These are phyloP conservation scores for Thermophis baileyi DNA, from an alignment of 2,113 vertebrate species.

Conservation along the genomic window DNA sequence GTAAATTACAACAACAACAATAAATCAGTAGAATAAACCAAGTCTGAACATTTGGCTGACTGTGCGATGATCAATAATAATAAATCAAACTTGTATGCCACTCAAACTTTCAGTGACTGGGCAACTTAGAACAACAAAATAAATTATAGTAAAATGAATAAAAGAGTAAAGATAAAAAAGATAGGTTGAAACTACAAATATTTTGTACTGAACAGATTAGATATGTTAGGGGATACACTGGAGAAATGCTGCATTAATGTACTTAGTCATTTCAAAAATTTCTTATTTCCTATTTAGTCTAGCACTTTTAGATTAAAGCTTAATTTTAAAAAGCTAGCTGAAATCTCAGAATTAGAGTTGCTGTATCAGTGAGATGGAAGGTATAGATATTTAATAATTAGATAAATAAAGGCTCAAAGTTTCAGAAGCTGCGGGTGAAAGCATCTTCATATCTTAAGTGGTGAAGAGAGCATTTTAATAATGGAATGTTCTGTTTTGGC, in stretches of 20 bases:
- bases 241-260: background rate
- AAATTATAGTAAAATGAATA: background rate
- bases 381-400: background rate
- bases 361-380: background rate
- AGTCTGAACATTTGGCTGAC: too few species aligned
- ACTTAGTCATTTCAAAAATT: background rate
- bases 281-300: background rate
- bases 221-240: too few species aligned
- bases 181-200: background rate
- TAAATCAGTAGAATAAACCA: too few species aligned
- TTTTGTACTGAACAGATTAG: background rate
- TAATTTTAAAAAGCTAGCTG: background rate
- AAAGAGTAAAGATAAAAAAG: background rate
- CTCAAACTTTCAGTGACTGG: background rate
- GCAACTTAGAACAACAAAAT: background rate
- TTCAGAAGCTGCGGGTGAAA: background rate
- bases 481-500: background rate
- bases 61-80: background rate
- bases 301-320: background rate
- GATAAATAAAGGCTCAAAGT: background rate
- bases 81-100: background rate
- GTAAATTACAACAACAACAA: too few species aligned
- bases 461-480: background rate
- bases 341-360: background rate
- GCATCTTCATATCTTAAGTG: background rate